Conservation (phyloP, 1,140 invertebrate species). For the Drosophila willistoni region DNA sequence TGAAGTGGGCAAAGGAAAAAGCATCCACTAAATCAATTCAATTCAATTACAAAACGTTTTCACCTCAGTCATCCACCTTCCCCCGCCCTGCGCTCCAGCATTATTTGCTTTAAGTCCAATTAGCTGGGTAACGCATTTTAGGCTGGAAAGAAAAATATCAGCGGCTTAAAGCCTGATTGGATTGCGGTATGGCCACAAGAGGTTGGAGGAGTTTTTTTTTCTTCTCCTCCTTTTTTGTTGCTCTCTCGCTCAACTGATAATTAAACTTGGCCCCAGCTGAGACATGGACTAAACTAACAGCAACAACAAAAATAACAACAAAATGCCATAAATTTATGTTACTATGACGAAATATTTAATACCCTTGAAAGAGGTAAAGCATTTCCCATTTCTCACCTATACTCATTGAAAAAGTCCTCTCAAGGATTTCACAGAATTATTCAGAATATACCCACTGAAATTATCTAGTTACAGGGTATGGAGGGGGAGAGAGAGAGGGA, state of each 20-base stretch:
- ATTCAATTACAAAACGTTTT: slow-evolving; percentile 71
- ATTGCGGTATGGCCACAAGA: slow-evolving; percentile 41
- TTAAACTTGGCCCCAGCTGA: slow-evolving; percentile 54
- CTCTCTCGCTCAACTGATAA: slow-evolving; percentile 45
- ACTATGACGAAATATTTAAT: too few relatives aligned
- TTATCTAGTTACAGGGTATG: neutral
- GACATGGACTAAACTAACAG: slow-evolving; percentile 35
- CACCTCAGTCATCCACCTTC: neutral
- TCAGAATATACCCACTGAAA: neutral
- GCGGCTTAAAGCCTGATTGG: slow-evolving; percentile 72
- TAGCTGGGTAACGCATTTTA: slow-evolving; percentile 50
- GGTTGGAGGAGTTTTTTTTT: slow-evolving; percentile 41
- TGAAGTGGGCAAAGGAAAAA: slow-evolving; percentile 25
- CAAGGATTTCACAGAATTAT: too few relatives aligned
- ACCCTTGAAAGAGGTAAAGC: neutral
- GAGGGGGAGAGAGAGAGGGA: neutral
- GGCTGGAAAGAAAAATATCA: slow-evolving; percentile 50
- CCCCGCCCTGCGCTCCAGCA: too few relatives aligned
- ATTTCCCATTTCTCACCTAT: neutral
- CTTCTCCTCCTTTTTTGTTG: slow-evolving; percentile 41
- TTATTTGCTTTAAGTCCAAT: slow-evolving; percentile 39
- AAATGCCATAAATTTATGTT: too few relatives aligned
- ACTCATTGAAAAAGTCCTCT: too few relatives aligned
- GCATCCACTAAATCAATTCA: slow-evolving; percentile 73
- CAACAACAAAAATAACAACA: slow-evolving; percentile 25